Conservation (phyloP, 2,113 vertebrate species). For the Calypte anna region DNA sequence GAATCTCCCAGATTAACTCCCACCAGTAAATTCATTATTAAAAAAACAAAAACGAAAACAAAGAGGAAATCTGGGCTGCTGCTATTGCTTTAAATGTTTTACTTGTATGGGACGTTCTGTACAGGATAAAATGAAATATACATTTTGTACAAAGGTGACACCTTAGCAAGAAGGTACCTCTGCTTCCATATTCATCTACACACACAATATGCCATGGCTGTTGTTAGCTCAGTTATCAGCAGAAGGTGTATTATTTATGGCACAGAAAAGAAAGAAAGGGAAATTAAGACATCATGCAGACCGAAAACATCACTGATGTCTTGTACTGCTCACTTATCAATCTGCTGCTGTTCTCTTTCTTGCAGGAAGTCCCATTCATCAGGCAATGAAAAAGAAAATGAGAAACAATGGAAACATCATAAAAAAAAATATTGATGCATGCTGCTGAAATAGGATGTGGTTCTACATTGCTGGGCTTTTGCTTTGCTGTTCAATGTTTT, state of each 20-base stretch:
- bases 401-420: conserved; percentile 12
- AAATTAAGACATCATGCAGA: background rate
- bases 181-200: background rate
- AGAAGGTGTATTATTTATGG: background rate
- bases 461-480: background rate
- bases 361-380: conserved; percentile 17
- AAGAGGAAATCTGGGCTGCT: background rate
- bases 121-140: conserved; percentile 16
- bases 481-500: background rate
- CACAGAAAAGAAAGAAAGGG: background rate
- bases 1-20: background rate
- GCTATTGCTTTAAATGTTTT: background rate
- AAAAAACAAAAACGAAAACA: background rate
- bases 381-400: background rate
- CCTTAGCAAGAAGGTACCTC: background rate
- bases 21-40: background rate
- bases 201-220: background rate
- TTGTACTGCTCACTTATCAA: background rate
- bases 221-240: background rate
- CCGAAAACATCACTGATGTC: background rate
- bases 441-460: background rate
- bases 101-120: background rate
- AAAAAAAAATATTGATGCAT: background rate
- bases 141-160: background rate
- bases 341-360: background rate